Percentiles rank a stretch among this genome's conserved stretches.
Evolutionary conservation across 2,797 vertebrate genomes (phyloP).

Genomic region (Hemitrygon akajei): DNA sequence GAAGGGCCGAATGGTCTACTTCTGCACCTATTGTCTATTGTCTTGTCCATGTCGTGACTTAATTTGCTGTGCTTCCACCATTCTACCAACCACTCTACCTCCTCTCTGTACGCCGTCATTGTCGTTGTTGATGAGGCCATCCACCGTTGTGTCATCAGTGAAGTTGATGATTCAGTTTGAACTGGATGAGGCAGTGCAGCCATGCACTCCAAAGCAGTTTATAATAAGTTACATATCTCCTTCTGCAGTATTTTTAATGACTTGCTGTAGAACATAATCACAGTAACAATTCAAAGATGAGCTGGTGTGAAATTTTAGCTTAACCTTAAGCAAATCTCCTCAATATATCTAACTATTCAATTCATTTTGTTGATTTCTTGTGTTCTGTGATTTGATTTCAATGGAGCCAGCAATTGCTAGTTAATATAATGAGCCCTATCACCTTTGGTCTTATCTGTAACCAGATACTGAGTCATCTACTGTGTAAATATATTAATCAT

Average conservation of each 20-base stretch:
- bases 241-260: no score
- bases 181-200: no score
- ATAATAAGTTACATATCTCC: no score
- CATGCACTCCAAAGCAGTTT: not conserved
- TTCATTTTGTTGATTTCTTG: not conserved
- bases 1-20: no score
- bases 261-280: not conserved
- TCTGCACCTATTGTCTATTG: no score
- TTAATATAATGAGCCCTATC: not conserved
- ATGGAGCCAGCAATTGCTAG: not conserved
- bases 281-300: not conserved
- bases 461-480: not conserved
- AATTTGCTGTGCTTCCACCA: no score
- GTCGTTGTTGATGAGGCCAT: no score
- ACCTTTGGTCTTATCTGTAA: not conserved
- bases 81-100: no score
- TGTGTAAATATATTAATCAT: not conserved
- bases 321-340: not conserved
- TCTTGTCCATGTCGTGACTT: no score
- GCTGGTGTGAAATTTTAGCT: not conserved
- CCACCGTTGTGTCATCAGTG: no score
- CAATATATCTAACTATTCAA: not conserved
- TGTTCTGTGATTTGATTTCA: not conserved
- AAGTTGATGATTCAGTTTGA: no score
- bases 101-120: no score